Evolutionary conservation across 1,140 invertebrate species (phyloP).

Genomic region (Drosophila truncata): DNA sequence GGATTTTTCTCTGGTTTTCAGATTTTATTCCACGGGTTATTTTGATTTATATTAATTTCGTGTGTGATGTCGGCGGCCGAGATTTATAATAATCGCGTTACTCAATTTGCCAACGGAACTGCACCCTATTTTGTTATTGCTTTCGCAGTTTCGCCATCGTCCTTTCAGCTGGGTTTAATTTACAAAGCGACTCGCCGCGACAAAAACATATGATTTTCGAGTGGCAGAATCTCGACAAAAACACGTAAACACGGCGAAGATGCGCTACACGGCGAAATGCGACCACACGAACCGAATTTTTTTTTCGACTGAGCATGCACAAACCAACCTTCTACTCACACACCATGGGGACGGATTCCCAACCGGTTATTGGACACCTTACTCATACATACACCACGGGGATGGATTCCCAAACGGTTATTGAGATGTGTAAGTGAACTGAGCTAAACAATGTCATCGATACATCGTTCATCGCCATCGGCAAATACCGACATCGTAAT

Average conservation of each 20-base stretch:
- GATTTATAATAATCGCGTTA: slow-evolving; percentile 5
- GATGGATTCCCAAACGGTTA: no score
- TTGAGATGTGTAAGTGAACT: no score
- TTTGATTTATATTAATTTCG: slow-evolving; percentile 21
- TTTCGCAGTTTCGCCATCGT: background rate
- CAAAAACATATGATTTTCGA: slow-evolving; percentile 35
- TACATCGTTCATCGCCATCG: no score
- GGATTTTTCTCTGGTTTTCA: slow-evolving; percentile 32
- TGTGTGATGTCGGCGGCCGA: slow-evolving; percentile 23
- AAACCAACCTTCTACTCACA: no score
- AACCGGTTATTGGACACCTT: no score
- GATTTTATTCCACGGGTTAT: slow-evolving; percentile 14
- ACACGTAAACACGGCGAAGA: slow-evolving; percentile 21
- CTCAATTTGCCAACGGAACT: slow-evolving; percentile 6
- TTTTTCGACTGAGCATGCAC: background rate
- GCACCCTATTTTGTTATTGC: slow-evolving; percentile 12
- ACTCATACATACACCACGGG: no score
- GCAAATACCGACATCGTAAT: no score
- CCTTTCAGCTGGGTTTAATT: slow-evolving; percentile 5
- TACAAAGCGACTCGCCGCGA: slow-evolving; percentile 1
- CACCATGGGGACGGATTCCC: no score
- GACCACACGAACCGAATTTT: background rate
- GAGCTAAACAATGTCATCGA: no score
- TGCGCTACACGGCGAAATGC: no score
- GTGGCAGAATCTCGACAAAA: slow-evolving; percentile 32